Base-by-base conservation (phyloP, 2,888 invertebrate genomes). In the Standfussiana lucernea region DNA sequence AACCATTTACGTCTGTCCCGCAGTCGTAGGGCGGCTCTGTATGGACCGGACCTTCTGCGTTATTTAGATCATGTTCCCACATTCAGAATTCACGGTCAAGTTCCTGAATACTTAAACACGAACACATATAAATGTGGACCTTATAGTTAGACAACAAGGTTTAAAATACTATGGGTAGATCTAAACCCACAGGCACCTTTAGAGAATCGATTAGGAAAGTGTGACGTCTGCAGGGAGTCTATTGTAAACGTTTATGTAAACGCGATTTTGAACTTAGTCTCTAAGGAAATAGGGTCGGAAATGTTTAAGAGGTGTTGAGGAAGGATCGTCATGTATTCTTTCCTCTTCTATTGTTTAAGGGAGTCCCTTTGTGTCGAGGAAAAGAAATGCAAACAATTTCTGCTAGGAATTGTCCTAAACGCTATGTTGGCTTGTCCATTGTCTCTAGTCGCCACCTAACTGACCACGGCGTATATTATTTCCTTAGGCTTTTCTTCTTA, bases 51-150 rank as follows among this genome's bases (percentile, higher is more conserved):
- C 32, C 65, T 80, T 68, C 68, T 59, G 64, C 13, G n/a, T 21
- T 66, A 37, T 61, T 53, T 45, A 69, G 5, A 8, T 56, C 15
- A n/a, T 61, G 13, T 35, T 24, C 24, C 32, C 18, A 45, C 68
- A 28, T 71, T 76, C 67, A 53, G 18, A 68, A 76, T 76, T 83
- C 83, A 83, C 72, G 83, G 83, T 84, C 84, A 84, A 76, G 64
- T 67, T 71, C 64, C 62, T 68, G 7, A 72, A 75, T 69, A 45
- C 24, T 35, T 59, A 37, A 69, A 47, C 40, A 40, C 13, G 1
- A 6, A 15, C 24, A 59, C 69, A 76, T 18, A 13, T 15, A 15
- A 72, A 61, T 56, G n/a, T 70, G 6, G 6, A 24, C 37, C 59
- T 67, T 73, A 64, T 40, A 4, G 0, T 1, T 11, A 4, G 0